phyloP scores from a whole-genome alignment of 1,140 invertebrate species.

The Bemisia tabaci region DNA sequence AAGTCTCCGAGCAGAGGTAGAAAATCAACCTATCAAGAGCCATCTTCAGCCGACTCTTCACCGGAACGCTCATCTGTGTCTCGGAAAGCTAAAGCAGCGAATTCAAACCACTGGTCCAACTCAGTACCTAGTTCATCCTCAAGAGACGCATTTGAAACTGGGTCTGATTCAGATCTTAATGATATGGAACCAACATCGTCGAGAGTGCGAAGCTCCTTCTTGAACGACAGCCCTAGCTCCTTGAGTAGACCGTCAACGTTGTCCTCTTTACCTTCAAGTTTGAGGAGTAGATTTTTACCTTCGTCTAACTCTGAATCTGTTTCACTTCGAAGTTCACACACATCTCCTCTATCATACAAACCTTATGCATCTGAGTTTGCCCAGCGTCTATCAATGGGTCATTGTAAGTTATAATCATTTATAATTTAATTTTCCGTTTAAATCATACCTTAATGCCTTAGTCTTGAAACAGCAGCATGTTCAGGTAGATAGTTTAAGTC shows the following conservation, averaged over 20 bases:
- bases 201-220: neutral
- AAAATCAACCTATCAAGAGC: neutral
- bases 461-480: too few species aligned
- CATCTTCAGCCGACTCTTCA: neutral
- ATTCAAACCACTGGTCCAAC: neutral
- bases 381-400: constrained; percentile 9
- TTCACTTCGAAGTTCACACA: neutral
- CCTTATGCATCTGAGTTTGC: constrained; percentile 19
- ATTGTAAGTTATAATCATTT: neutral
- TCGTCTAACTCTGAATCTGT: constrained; percentile 1
- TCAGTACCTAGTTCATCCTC: neutral
- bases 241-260: neutral
- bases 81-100: neutral
- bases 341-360: constrained; percentile 2
- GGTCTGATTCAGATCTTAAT: constrained; percentile 12
- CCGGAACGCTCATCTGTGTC: neutral
- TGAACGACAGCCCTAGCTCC: neutral
- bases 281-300: constrained; percentile 5
- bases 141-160: constrained; percentile 10
- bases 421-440: constrained; percentile 7
- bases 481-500: too few species aligned
- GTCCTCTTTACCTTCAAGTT: neutral
- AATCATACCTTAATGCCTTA: too few species aligned
- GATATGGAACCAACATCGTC: neutral
- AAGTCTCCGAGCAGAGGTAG: constrained; percentile 9